These are phyloP conservation scores for Nemoura dubitans DNA, from an alignment of 2,888 invertebrate genomes.

Conservation along the genomic window DNA sequence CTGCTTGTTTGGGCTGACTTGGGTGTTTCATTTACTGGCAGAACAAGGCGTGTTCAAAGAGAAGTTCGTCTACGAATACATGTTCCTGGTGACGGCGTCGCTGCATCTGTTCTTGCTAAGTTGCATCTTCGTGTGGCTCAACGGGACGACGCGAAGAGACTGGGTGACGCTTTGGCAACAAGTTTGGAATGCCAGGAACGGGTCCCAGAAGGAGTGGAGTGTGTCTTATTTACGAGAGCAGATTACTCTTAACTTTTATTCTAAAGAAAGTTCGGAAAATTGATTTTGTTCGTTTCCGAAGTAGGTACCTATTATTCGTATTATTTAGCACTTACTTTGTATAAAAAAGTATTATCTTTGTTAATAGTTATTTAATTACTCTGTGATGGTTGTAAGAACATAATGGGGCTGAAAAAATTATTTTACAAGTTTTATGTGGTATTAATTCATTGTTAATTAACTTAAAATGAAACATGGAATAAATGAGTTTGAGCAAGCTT, in stretches of 20 bases:
- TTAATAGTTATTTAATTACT: no score
- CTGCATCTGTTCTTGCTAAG: not conserved
- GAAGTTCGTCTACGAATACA: not conserved
- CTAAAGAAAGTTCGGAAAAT: not conserved
- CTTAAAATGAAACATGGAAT: no score
- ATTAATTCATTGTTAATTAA: no score
- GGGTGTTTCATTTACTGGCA: slow-evolving; percentile 21
- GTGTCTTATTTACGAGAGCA: not conserved
- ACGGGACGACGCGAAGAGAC: not conserved
- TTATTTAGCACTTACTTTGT: no score
- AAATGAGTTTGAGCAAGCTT: no score
- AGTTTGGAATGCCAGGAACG: not conserved
- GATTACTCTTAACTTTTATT: not conserved
- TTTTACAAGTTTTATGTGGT: no score
- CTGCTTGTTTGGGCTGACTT: not conserved
- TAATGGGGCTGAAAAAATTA: no score
- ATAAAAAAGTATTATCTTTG: no score
- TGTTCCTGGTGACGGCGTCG: not conserved
- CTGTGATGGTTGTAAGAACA: no score
- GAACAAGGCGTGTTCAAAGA: not conserved
- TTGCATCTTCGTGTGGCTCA: not conserved
- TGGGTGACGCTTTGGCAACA: not conserved
- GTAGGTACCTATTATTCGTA: no score
- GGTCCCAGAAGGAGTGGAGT: not conserved
- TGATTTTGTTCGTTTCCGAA: no score